These are phyloP conservation scores for Tamias sibiricus DNA, from an alignment of 2,113 vertebrate genomes.

Conservation along the genomic window DNA sequence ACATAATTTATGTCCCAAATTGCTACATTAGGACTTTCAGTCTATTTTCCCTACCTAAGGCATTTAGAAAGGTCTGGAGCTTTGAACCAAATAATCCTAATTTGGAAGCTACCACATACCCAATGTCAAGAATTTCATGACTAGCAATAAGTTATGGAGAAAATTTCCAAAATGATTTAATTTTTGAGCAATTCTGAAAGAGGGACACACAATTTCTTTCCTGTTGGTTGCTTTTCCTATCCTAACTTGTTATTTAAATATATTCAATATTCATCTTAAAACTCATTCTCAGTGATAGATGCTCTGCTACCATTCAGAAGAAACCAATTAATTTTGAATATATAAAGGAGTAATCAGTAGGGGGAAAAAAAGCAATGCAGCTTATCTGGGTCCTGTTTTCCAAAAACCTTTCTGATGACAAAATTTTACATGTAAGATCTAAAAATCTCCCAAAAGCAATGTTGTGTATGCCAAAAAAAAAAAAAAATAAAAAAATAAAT, in stretches of 20 bases:
- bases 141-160: constrained; percentile 44
- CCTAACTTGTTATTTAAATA: constrained; percentile 57
- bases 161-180: constrained; percentile 74
- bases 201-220: constrained; percentile 60
- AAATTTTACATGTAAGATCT: neutral
- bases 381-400: neutral
- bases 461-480: neutral
- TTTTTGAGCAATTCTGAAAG: constrained; percentile 73
- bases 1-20: constrained; percentile 75
- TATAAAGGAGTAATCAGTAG: neutral
- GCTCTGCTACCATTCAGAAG: neutral
- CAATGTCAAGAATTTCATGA: constrained; percentile 69
- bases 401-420: constrained; percentile 27
- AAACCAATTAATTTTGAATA: constrained; percentile 59
- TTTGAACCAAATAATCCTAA: constrained; percentile 74
- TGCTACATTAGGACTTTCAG: constrained; percentile 60
- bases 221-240: constrained; percentile 59
- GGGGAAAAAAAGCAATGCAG: neutral
- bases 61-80: constrained; percentile 56
- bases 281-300: constrained; percentile 8
- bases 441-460: constrained; percentile 44
- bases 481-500: neutral
- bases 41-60: constrained; percentile 59
- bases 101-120: constrained; percentile 57
- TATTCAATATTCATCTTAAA: constrained; percentile 52